A percentile compares a stretch with the other conserved stretches of the same genome.
These are phyloP conservation scores for Notarius quadriscutis DNA, from an alignment of 2,113 vertebrate genomes.

Conservation along the genomic window DNA sequence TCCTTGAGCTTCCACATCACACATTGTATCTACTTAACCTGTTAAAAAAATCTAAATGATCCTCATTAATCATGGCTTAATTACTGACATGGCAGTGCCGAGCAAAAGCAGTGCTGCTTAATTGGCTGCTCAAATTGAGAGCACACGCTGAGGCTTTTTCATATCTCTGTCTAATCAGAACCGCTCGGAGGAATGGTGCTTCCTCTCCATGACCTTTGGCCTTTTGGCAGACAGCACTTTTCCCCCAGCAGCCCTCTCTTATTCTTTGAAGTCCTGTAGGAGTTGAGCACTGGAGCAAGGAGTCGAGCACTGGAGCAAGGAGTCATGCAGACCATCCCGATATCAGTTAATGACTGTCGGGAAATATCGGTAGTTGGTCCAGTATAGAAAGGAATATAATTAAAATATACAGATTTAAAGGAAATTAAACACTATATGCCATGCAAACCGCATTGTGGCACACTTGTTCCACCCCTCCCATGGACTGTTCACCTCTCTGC, in stretches of 20 bases:
- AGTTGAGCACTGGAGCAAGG: conserved; percentile 16
- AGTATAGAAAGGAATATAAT: neutral
- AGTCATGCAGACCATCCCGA: conserved; percentile 1
- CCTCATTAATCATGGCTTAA: conserved; percentile 63
- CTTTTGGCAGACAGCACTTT: conserved; percentile 39
- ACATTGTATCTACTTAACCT: conserved; percentile 48
- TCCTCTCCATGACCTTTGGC: conserved; percentile 44
- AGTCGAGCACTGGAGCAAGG: conserved; percentile 14
- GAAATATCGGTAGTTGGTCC: neutral
- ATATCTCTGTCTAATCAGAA: conserved; percentile 48
- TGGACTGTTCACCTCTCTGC: too few species aligned
- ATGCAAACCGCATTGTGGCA: too few species aligned
- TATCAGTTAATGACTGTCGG: conserved; percentile 14
- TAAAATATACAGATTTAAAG: neutral
- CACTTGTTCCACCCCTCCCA: too few species aligned
- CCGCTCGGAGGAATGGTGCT: conserved; percentile 34
- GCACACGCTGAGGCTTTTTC: conserved; percentile 45
- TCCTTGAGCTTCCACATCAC: conserved; percentile 13
- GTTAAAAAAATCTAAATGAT: conserved; percentile 60
- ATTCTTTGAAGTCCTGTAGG: conserved; percentile 10
- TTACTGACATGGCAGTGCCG: conserved; percentile 44
- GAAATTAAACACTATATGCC: too few species aligned
- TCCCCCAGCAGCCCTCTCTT: conserved; percentile 19
- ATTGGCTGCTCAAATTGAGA: conserved; percentile 28
- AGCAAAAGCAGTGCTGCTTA: conserved; percentile 46